Percentiles rank a stretch among this genome's conserved stretches.
Evolutionary conservation across 2,797 vertebrate species (phyloP).

Genomic region (Phataginus tetradactyla): DNA sequence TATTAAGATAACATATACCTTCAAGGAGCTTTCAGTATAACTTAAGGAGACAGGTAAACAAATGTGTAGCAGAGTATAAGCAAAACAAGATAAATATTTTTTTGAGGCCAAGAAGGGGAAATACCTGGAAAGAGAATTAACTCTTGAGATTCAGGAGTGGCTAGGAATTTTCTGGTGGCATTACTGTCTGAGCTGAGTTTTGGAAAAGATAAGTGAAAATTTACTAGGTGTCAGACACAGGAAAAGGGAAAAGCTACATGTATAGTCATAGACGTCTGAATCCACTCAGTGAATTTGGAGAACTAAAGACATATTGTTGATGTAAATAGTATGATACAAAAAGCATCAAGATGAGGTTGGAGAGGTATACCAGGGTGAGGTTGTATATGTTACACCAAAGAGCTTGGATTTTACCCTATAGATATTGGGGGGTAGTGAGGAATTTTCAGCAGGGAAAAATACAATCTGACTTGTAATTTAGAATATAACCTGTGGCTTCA

Average conservation of each 20-base stretch:
- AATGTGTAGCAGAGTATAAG: background rate
- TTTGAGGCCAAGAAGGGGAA: background rate
- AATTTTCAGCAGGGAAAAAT: background rate
- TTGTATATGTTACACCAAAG: background rate
- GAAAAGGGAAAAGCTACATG: background rate
- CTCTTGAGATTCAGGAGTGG: background rate
- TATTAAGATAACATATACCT: background rate
- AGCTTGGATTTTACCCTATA: background rate
- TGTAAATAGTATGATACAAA: background rate
- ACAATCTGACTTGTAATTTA: background rate
- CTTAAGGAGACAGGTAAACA: background rate
- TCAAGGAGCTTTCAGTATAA: background rate
- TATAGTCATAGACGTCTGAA: background rate
- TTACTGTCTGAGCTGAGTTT: background rate
- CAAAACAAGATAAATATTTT: background rate
- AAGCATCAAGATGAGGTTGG: background rate
- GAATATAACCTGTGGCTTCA: background rate
- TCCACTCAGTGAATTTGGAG: background rate
- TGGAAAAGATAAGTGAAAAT: background rate
- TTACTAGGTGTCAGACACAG: background rate
- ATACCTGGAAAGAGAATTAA: background rate
- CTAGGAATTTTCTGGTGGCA: background rate
- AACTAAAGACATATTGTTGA: background rate
- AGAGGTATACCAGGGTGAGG: background rate
- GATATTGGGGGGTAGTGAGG: background rate